Conservation (phyloP, 2,797 vertebrate species). For the Hippopotamyrus pictus region DNA sequence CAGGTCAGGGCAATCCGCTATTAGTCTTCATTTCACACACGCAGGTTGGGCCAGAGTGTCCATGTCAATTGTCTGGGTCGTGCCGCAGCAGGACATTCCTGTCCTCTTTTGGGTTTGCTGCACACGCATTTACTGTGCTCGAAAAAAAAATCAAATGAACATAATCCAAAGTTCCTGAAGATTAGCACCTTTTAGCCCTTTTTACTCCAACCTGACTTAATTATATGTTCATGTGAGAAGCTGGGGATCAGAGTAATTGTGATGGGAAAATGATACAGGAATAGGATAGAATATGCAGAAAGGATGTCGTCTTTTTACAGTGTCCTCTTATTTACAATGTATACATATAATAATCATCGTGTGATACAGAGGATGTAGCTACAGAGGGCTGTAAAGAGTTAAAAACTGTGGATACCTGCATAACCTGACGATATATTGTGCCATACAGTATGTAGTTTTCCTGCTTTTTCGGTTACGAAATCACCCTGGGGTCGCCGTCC, state of each 20-base stretch:
- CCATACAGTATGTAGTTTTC: neutral
- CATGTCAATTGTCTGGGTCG: neutral
- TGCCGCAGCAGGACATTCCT: neutral
- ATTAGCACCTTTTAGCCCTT: neutral
- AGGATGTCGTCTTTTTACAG: neutral
- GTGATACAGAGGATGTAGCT: neutral
- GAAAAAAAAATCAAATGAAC: neutral
- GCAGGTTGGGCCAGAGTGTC: neutral
- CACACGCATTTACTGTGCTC: neutral
- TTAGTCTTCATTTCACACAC: neutral
- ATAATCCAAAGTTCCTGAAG: neutral
- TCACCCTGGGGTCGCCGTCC: neutral
- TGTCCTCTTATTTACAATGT: neutral
- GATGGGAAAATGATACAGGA: neutral
- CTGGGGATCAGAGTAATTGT: neutral
- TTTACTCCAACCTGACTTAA: neutral
- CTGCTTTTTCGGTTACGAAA: neutral
- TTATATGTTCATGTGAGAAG: neutral
- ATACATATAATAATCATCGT: neutral
- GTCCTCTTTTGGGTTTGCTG: neutral
- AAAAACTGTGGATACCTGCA: slow-evolving; percentile 22
- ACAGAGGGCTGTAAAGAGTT: slow-evolving; percentile 21
- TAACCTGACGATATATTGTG: neutral
- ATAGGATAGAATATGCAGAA: neutral
- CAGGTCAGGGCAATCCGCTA: neutral